Conservation (phyloP, 2,888 invertebrate species). For the Myopa tessellatipennis region DNA sequence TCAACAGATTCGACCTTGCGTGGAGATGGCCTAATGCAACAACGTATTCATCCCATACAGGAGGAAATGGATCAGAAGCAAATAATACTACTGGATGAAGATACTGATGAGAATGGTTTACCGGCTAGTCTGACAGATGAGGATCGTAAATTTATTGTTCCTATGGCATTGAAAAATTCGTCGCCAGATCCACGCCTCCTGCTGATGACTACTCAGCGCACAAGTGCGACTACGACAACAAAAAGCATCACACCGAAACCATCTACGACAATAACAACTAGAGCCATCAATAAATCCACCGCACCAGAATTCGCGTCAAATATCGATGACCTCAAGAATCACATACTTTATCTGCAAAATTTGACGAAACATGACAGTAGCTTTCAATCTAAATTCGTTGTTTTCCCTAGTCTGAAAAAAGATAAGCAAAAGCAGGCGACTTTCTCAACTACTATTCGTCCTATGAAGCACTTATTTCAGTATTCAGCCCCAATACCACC, state of each 20-base stretch:
- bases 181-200: constrained; percentile 60
- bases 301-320: constrained; percentile 61
- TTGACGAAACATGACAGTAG: constrained; percentile 66
- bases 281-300: constrained; percentile 51
- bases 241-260: constrained; percentile 41
- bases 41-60: constrained; percentile 63
- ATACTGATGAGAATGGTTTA: constrained; percentile 65
- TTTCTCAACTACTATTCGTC: constrained; percentile 49
- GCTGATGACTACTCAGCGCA: constrained; percentile 46
- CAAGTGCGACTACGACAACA: constrained; percentile 50
- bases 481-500: constrained; percentile 62
- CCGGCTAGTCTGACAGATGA: constrained; percentile 65
- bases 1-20: constrained; percentile 47
- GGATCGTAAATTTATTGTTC: constrained; percentile 67
- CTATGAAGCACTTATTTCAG: constrained; percentile 57
- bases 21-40: constrained; percentile 50
- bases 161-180: constrained; percentile 67
- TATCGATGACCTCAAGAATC: constrained; percentile 67
- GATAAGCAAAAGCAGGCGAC: constrained; percentile 53
- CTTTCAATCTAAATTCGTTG: constrained; percentile 68
- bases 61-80: constrained; percentile 68
- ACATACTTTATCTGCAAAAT: constrained; percentile 67
- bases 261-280: constrained; percentile 54
- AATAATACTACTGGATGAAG: constrained; percentile 66
- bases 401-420: constrained; percentile 66